Evolutionary conservation across 2,113 vertebrate species (phyloP).

Genomic region (Hemibagrus wyckioides): DNA sequence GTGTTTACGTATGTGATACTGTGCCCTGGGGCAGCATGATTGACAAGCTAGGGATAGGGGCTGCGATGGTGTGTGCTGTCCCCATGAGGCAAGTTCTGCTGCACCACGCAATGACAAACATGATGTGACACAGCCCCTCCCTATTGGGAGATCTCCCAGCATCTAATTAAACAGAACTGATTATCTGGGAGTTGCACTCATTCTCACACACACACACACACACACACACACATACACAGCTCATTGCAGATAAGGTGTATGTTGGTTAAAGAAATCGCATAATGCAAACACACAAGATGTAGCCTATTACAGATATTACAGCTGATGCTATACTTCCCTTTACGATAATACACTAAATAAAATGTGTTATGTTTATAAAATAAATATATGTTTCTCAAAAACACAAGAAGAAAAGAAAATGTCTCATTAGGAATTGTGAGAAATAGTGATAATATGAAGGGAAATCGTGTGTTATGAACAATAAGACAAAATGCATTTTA

Average conservation of each 20-base stretch:
- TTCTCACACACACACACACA: slow-evolving; percentile 43
- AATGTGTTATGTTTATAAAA: background rate
- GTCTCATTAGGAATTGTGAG: slow-evolving; percentile 28
- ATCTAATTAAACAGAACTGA: slow-evolving; percentile 78
- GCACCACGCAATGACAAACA: slow-evolving; percentile 66
- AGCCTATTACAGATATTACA: too few species aligned
- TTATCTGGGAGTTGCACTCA: slow-evolving; percentile 61
- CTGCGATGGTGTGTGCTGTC: slow-evolving; percentile 64
- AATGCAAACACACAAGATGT: background rate
- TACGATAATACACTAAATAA: slow-evolving; percentile 50
- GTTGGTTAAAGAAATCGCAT: background rate
- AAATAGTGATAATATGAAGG: slow-evolving; percentile 57
- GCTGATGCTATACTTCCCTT: slow-evolving; percentile 52
- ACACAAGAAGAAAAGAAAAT: background rate
- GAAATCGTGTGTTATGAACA: slow-evolving; percentile 46
- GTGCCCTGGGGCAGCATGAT: slow-evolving; percentile 55
- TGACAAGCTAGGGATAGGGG: slow-evolving; percentile 65
- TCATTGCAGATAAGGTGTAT: slow-evolving; percentile 23
- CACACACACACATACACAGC: slow-evolving; percentile 55
- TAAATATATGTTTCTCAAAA: background rate
- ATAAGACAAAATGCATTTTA: slow-evolving; percentile 45
- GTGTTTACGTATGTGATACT: background rate
- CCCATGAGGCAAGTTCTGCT: slow-evolving; percentile 59
- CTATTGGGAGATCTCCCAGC: slow-evolving; percentile 52
- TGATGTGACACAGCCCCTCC: slow-evolving; percentile 67